A percentile compares a stretch with the other conserved stretches of the same genome.
These are phyloP conservation scores for Cheirogaleus major DNA, from an alignment of 2,797 vertebrate species.

Conservation along the genomic window DNA sequence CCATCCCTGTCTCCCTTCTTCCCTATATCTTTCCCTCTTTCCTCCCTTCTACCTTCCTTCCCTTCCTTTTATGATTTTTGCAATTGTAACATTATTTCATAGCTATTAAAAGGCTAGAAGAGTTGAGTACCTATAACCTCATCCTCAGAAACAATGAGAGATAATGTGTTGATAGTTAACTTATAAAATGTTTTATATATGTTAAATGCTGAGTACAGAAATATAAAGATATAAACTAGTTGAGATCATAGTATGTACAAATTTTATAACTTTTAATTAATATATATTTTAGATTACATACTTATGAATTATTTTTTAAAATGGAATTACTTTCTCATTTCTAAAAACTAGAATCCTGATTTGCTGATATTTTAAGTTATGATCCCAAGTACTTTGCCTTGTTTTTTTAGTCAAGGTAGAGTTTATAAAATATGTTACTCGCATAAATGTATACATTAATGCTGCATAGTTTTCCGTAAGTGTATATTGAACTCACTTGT, in stretches of 20 bases:
- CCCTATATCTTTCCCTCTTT: neutral
- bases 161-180: neutral
- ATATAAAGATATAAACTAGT: neutral
- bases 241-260: neutral
- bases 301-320: neutral
- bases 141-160: neutral
- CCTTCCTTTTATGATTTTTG: neutral
- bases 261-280: neutral
- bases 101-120: neutral
- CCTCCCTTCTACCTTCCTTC: neutral
- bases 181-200: neutral
- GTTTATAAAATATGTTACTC: neutral
- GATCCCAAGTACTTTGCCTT: neutral
- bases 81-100: neutral
- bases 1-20: neutral
- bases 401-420: neutral
- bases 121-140: neutral
- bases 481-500: neutral
- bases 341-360: neutral
- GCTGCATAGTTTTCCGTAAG: neutral
- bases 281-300: neutral
- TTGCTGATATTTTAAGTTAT: neutral
- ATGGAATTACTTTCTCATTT: neutral
- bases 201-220: neutral
- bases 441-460: neutral